Conservation (phyloP, 2,113 vertebrate genomes). For the Labeo rohita region DNA sequence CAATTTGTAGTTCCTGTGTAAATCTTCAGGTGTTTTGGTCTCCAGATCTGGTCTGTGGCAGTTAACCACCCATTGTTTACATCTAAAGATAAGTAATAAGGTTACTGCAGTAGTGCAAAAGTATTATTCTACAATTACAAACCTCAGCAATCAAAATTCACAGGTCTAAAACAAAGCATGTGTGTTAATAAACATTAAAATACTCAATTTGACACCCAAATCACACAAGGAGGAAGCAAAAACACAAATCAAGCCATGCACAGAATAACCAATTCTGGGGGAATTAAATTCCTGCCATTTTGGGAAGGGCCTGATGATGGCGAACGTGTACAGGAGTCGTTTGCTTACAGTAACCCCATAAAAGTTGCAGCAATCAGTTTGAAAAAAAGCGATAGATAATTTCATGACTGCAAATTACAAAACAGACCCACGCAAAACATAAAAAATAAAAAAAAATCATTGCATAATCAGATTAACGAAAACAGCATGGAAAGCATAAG, state of each 20-base stretch:
- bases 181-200: background rate
- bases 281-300: conserved; percentile 34
- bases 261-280: background rate
- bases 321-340: conserved; percentile 21
- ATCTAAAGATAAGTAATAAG: conserved; percentile 74
- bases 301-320: conserved; percentile 51
- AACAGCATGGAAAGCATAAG: no score
- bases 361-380: conserved; percentile 29
- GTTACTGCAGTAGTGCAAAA: conserved; percentile 25
- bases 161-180: background rate
- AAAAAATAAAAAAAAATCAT: background rate
- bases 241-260: background rate
- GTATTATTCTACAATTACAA: background rate
- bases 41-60: conserved; percentile 90
- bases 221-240: background rate
- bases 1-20: conserved; percentile 90
- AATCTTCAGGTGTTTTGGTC: conserved; percentile 88
- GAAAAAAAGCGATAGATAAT: background rate
- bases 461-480: background rate
- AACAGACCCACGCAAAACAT: background rate
- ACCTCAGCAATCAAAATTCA: no score
- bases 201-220: background rate
- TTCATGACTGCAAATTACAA: background rate
- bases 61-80: conserved; percentile 93
- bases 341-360: conserved; percentile 30